Evolutionary conservation across 23 tunicate genomes (phyloP).

Genomic region (Aplidium turbinatum): DNA sequence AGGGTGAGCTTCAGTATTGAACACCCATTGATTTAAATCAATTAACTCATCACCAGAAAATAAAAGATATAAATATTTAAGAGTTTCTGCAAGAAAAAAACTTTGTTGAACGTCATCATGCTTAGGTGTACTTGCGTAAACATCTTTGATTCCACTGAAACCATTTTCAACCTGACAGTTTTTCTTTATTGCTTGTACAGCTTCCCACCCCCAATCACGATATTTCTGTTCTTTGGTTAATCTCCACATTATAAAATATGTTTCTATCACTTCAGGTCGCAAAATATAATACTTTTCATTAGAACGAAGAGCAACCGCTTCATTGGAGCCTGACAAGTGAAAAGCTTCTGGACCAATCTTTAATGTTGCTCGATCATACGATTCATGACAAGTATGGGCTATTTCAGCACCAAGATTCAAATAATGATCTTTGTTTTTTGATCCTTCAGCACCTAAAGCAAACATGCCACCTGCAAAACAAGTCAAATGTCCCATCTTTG

Average conservation of each 20-base stretch:
- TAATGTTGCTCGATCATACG: conserved; percentile 72
- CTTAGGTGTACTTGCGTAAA: conserved; percentile 52
- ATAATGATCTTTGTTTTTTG: conserved; percentile 68
- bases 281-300: conserved; percentile 90
- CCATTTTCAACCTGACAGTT: conserved; percentile 76
- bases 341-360: conserved; percentile 92
- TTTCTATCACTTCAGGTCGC: conserved; percentile 95
- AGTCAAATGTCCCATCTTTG: conserved; percentile 94
- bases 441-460: conserved; percentile 81
- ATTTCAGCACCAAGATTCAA: conserved; percentile 79
- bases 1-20: conserved; percentile 99
- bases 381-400: conserved; percentile 91
- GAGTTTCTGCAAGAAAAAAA: conserved; percentile 88
- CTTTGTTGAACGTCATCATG: conserved; percentile 94
- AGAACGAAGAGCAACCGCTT: conserved; percentile 66
- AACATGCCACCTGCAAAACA: conserved; percentile 99
- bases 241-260: conserved; percentile 92
- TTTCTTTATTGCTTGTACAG: conserved; percentile 65
- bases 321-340: conserved; percentile 54
- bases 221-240: conserved; percentile 90
- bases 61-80: conserved; percentile 80
- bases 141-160: conserved; percentile 82
- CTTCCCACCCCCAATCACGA: conserved; percentile 98
- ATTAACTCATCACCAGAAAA: conserved; percentile 95
- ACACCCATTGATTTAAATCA: conserved; percentile 79